phyloP scores from a whole-genome alignment of 2,888 invertebrate genomes.

The Xestia xanthographa region DNA sequence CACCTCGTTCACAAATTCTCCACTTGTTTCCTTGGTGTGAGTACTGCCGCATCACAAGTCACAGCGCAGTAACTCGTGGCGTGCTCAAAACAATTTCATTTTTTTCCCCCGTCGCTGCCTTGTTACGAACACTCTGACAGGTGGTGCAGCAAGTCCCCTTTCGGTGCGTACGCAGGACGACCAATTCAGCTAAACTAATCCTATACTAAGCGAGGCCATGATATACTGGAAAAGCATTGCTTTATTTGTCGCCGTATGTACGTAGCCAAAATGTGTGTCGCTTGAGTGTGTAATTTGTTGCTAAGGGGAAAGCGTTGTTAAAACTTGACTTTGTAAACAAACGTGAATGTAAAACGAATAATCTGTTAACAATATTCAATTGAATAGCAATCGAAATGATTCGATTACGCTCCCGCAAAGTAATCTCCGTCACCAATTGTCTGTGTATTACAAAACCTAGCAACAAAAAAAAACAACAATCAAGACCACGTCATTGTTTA shows the following conservation, averaged over 20 bases:
- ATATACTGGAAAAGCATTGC: not conserved
- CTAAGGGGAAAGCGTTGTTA: not conserved
- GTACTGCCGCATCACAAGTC: not conserved
- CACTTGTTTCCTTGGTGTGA: not conserved
- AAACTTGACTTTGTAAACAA: constrained; percentile 1
- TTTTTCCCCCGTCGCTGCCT: not conserved
- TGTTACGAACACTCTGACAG: not conserved
- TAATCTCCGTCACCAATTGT: constrained; percentile 36
- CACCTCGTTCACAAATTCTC: not conserved
- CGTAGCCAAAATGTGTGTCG: not conserved
- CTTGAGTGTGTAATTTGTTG: not conserved
- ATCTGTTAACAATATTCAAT: constrained; percentile 9
- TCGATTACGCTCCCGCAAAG: constrained; percentile 13
- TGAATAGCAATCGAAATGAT: constrained; percentile 11
- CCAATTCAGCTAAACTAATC: not conserved
- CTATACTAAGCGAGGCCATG: not conserved
- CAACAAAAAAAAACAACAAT: constrained; percentile 22
- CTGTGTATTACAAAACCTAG: not conserved
- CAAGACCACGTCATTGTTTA: constrained; percentile 34
- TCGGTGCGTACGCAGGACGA: not conserved
- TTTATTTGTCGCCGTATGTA: not conserved
- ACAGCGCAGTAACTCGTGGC: not conserved
- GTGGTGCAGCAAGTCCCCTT: not conserved
- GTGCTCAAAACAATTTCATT: not conserved
- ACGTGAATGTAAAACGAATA: constrained; percentile 15